Evolutionary conservation across 2,797 vertebrate species (phyloP).

Genomic region (Etheostoma nigrum): DNA sequence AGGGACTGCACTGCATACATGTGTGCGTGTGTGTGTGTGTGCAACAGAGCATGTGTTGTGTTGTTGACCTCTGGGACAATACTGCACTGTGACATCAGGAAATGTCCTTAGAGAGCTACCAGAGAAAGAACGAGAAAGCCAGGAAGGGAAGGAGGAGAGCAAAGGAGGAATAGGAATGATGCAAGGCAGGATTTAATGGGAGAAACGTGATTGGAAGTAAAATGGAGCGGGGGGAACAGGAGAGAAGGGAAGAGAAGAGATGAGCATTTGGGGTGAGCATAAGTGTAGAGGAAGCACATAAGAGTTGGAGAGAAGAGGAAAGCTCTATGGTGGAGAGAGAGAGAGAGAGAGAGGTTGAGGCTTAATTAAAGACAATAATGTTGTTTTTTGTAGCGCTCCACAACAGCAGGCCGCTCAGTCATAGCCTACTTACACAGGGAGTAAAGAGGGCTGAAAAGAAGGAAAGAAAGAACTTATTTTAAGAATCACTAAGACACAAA

Average conservation of each 20-base stretch:
- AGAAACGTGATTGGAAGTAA: slow-evolving; percentile 44
- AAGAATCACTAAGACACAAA: background rate
- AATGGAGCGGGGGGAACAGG: background rate
- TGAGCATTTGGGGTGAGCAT: slow-evolving; percentile 14
- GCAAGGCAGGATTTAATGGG: slow-evolving; percentile 47
- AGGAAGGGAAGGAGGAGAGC: slow-evolving; percentile 47
- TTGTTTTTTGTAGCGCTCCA: slow-evolving; percentile 63
- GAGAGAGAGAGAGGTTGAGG: slow-evolving; percentile 8
- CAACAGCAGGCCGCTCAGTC: slow-evolving; percentile 55
- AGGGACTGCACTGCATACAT: slow-evolving; percentile 27
- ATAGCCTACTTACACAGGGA: slow-evolving; percentile 48
- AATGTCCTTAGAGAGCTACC: slow-evolving; percentile 75
- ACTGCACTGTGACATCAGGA: slow-evolving; percentile 77
- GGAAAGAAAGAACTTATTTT: background rate
- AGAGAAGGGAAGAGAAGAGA: background rate
- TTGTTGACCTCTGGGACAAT: slow-evolving; percentile 76
- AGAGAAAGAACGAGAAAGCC: slow-evolving; percentile 50
- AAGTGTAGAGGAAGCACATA: slow-evolving; percentile 25
- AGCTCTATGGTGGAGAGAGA: slow-evolving; percentile 5
- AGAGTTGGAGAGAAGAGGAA: slow-evolving; percentile 25
- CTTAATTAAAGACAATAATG: slow-evolving; percentile 78
- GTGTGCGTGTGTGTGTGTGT: slow-evolving; percentile 36
- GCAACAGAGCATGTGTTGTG: slow-evolving; percentile 72
- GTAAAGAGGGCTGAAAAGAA: slow-evolving; percentile 4
- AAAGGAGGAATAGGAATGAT: slow-evolving; percentile 37